A percentile compares a stretch with the other conserved stretches of the same genome.
These are phyloP conservation scores for Philotrypesis tridentata DNA, from an alignment of 1,140 invertebrate genomes.

Conservation along the genomic window DNA sequence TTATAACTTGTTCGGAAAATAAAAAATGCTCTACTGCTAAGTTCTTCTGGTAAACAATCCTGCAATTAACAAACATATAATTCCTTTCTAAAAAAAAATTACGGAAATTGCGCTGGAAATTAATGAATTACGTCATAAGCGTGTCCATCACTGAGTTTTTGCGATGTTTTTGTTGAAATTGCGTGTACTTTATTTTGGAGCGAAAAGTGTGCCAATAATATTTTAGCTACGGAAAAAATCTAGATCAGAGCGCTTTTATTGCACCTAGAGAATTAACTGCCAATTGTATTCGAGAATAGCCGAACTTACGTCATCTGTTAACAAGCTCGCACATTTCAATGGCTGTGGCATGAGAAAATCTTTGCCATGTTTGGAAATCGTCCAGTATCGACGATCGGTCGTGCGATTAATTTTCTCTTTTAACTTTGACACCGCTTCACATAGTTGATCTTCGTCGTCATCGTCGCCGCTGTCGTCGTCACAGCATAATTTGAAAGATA, in stretches of 20 bases:
- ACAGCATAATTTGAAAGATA: background rate
- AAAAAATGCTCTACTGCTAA: background rate
- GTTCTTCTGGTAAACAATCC: background rate
- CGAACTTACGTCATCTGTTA: background rate
- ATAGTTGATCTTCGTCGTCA: background rate
- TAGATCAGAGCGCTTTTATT: background rate
- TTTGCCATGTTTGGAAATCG: background rate
- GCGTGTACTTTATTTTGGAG: background rate
- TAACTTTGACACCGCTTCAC: background rate
- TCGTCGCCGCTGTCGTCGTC: background rate
- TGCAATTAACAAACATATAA: background rate
- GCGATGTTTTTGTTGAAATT: background rate
- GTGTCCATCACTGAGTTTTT: too few relatives aligned
- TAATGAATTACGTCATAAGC: background rate
- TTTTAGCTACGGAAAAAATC: slow-evolving; percentile 19
- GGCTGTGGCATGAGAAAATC: background rate
- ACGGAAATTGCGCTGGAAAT: too few relatives aligned
- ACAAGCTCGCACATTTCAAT: background rate
- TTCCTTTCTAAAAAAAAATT: too few relatives aligned
- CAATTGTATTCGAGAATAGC: background rate
- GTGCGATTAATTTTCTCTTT: background rate
- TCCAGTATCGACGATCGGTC: slow-evolving; percentile 21
- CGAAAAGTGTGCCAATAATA: background rate
- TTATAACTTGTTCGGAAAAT: background rate
- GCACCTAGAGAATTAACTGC: background rate